Conservation (phyloP, 92 coral and sea anemone species). For the Metridium senile region DNA sequence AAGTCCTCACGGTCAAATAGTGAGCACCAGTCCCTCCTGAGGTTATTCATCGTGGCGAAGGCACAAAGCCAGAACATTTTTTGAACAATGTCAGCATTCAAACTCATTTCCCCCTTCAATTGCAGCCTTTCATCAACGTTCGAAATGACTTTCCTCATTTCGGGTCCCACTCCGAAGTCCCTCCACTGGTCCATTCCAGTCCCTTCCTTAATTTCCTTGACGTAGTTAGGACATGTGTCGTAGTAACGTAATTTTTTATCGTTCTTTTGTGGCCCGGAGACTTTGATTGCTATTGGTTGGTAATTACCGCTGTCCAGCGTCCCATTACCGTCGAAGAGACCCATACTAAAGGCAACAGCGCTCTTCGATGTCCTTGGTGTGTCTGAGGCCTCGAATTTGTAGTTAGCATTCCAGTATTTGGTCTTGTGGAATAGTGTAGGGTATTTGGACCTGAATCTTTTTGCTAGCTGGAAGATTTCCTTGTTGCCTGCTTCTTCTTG, state of each 20-base stretch:
- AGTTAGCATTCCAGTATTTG: constrained; percentile 73
- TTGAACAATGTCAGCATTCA: constrained; percentile 47
- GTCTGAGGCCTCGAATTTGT: constrained; percentile 72
- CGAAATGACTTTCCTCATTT: constrained; percentile 55
- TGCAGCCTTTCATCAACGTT: constrained; percentile 67
- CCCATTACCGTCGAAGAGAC: constrained; percentile 83
- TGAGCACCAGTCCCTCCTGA: constrained; percentile 72
- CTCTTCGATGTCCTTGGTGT: constrained; percentile 80
- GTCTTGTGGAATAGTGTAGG: constrained; percentile 50
- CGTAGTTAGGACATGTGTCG: constrained; percentile 66
- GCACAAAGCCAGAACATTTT: constrained; percentile 76
- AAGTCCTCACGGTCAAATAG: constrained; percentile 69
- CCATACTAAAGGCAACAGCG: constrained; percentile 83
- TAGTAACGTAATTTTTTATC: constrained; percentile 73
- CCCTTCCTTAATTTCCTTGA: constrained; percentile 36
- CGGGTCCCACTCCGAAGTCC: constrained; percentile 31
- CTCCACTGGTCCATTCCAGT: constrained; percentile 36
- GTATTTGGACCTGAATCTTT: constrained; percentile 60
- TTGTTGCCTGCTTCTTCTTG: constrained; percentile 63
- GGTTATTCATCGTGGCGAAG: constrained; percentile 70
- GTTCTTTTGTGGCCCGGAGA: constrained; percentile 65
- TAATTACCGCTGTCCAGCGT: constrained; percentile 53
- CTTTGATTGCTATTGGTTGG: constrained; percentile 77
- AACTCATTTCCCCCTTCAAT: constrained; percentile 38
- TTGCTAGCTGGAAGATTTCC: constrained; percentile 76